Evolutionary conservation across 2,113 vertebrate species (phyloP).

Genomic region (Chinchilla lanigera): DNA sequence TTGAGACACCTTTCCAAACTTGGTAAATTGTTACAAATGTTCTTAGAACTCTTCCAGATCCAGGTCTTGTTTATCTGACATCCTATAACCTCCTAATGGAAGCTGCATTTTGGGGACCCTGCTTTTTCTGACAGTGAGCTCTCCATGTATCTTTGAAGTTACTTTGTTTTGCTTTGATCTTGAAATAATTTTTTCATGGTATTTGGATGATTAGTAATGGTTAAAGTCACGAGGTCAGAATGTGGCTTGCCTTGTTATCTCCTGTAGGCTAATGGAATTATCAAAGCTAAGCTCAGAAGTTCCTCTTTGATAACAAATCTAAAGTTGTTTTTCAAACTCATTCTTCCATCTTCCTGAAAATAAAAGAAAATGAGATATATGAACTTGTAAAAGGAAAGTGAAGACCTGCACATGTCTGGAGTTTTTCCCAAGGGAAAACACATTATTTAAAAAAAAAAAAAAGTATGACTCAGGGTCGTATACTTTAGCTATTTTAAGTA

Average conservation of each 20-base stretch:
- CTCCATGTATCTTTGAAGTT: constrained; percentile 74
- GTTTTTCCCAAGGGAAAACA: neutral
- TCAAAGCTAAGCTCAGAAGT: constrained; percentile 48
- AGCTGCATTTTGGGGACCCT: neutral
- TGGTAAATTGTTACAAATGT: neutral
- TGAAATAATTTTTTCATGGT: constrained; percentile 59
- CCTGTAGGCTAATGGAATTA: constrained; percentile 57
- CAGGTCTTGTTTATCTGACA: constrained; percentile 48
- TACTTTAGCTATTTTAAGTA: neutral
- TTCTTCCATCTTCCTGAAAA: constrained; percentile 23
- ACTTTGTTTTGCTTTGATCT: constrained; percentile 76
- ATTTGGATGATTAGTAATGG: constrained; percentile 70
- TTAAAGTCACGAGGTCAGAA: constrained; percentile 71
- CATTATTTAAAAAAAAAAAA: neutral
- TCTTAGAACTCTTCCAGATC: constrained; percentile 25
- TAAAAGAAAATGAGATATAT: neutral
- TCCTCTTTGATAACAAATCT: constrained; percentile 27
- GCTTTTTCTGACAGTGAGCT: constrained; percentile 40
- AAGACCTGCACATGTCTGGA: neutral
- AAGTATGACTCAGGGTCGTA: neutral
- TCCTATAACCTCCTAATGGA: constrained; percentile 46
- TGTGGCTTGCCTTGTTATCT: constrained; percentile 40
- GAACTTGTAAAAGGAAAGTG: neutral
- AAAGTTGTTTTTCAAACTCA: constrained; percentile 48
- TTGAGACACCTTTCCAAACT: neutral